Base-by-base conservation (phyloP, 2,113 vertebrate genomes). In the Parus major region DNA sequence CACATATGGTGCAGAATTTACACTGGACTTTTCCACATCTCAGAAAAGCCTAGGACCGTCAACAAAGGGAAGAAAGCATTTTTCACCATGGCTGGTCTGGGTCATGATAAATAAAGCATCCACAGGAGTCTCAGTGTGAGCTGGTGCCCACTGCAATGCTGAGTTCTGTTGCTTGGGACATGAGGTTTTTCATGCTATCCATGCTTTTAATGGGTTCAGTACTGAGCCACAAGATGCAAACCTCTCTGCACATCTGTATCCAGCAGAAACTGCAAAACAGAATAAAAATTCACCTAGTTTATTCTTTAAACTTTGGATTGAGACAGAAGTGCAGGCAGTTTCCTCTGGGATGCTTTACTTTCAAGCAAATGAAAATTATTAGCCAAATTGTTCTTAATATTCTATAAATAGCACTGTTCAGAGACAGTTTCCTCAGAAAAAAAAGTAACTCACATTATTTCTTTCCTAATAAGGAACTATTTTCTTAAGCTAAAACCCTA, bases 301-400 rank as follows among this genome's bases (percentile, higher is more conserved):
- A 90, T 82, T 70, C 21, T 85, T 65, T 73, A 83, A 72, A 29
- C 3, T 82, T 73, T 66, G 10, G 15, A 41, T 88, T 86, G 42
- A 16, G 27, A 80, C 11, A 57, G 76, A 95, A 18, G 1, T 46
- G 41, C 47, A 35, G 15, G 15, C 18, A 64, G 11, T 64, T 95
- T 90, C 19, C 5, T 65, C 41, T 61, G 29, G 21, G 17, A 15
- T 88, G 16, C 23, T 94, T 73, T 73, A 35, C 46, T 73, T 81
- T 15, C 31, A 57, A 72, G 20, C 7, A 83, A 88, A 77, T 77
- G 9, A 83, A 91, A 86, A 81, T 80, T 86, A 69, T 42, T 93
- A 70, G 31, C 10, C 24, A 77, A 90, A 86, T n/a, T 76, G 20
- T 41, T 81, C 60, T 86, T 83, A 28, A 42, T 89, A 55, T 50